Conservation (phyloP, 2,113 vertebrate genomes). For the Spheniscus mendiculus region DNA sequence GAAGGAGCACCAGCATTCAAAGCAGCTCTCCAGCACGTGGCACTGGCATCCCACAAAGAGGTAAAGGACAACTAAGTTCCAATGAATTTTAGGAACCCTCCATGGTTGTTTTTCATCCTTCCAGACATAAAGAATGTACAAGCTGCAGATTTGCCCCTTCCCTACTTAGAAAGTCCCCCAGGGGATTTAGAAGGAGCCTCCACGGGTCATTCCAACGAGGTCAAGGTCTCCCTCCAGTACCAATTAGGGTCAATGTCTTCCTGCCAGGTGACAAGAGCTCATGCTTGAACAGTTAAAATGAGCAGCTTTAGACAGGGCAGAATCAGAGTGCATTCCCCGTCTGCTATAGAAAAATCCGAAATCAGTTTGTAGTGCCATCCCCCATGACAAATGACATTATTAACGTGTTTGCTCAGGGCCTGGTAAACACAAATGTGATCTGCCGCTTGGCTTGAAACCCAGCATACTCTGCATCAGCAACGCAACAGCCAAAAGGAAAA, state of each 20-base stretch:
- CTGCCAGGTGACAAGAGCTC: conserved; percentile 39
- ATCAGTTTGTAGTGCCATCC: background rate
- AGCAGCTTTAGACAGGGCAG: conserved; percentile 16
- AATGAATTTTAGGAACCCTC: conserved; percentile 14
- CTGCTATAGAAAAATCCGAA: background rate
- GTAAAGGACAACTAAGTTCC: conserved; percentile 30
- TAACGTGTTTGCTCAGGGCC: background rate
- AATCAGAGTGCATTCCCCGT: background rate
- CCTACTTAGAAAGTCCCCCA: conserved; percentile 39
- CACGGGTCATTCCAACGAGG: background rate
- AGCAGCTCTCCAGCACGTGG: background rate
- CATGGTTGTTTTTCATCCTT: background rate
- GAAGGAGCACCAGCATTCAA: background rate
- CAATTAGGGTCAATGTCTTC: conserved; percentile 3
- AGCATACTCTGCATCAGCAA: background rate
- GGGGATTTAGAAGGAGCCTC: conserved; percentile 56
- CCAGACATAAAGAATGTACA: conserved; percentile 46
- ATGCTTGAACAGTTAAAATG: background rate
- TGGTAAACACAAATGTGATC: background rate
- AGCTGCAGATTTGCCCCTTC: conserved; percentile 13
- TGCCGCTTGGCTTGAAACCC: background rate
- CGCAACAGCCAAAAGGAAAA: background rate
- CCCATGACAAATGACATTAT: background rate
- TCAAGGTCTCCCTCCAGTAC: conserved; percentile 41
- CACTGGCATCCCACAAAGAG: background rate